Base-by-base conservation (phyloP, 2,888 invertebrate genomes). In the Helicoverpa assulta region DNA sequence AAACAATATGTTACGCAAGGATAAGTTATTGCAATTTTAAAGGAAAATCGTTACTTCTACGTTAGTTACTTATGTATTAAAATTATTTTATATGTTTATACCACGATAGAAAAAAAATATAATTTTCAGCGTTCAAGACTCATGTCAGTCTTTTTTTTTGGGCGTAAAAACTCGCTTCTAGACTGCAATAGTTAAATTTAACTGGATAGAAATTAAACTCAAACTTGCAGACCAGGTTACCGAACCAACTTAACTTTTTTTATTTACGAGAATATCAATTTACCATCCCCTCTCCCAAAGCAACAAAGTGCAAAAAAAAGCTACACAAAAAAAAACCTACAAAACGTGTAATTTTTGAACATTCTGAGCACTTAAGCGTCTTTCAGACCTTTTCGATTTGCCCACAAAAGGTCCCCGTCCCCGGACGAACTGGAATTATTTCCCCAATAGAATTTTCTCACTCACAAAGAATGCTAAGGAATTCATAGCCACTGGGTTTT, bases 361-460 rank as follows among this genome's bases (percentile, higher is more conserved):
- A 78, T 72, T 74, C 67, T 74, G 67, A 85, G 84, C 81, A 79
- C 80, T 80, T 82, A 84, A 84, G 78, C 72, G 43, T 73, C 80
- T 76, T 82, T 80, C 76, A 64, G 67, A 75, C 75, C 80, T 72
- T 79, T 80, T 81, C 84, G 84, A 87, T 86, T 82, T 68, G 40
- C 61, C 79, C 72, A 88, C 89, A 90, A 91, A 91, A 86, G 89
- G 50, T 18, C 66, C 56, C 60, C 86, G 58, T 40, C 61, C 14
- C 58, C 50, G 85, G 84, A 81, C 85, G 78, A 90, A 89, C 84
- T 87, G 86, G 87, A 92, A 93, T 93, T 92, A 92, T 92, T 90
- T 91, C 89, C 84, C 85, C 90, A 90, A 92, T 92, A 90, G 92
- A 92, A 91, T 92, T 92, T 91, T 89, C 89, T 86, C 91, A 88